phyloP scores from a whole-genome alignment of 2,113 vertebrate species.

The Ptilonorhynchus violaceus region DNA sequence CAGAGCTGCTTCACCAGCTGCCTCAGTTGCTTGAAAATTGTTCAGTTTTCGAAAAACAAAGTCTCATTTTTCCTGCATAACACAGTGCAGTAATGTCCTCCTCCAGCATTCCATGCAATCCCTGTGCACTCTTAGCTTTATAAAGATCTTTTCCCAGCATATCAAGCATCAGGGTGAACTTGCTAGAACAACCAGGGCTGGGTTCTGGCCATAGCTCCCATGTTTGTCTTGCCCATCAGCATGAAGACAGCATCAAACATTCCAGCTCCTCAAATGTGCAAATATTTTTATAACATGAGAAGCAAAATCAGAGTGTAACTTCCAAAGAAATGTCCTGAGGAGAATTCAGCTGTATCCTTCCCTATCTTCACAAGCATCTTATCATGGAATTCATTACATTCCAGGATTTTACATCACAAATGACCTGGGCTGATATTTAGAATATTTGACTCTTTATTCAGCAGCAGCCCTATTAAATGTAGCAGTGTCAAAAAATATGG shows the following conservation, averaged over 20 bases:
- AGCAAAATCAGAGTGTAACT: background rate
- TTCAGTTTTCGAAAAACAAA: background rate
- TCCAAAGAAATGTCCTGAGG: background rate
- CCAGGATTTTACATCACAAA: background rate
- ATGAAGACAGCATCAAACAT: background rate
- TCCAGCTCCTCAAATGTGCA: background rate
- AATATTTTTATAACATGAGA: background rate
- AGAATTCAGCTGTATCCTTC: background rate
- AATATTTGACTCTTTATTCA: background rate
- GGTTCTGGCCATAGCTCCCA: background rate
- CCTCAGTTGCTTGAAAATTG: background rate
- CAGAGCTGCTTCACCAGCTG: background rate
- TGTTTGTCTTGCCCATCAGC: background rate
- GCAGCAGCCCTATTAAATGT: background rate
- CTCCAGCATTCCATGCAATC: background rate
- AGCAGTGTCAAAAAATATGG: background rate
- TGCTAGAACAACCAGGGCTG: background rate
- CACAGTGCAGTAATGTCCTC: background rate
- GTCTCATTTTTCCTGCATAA: background rate
- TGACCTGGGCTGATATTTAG: background rate
- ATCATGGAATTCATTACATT: background rate
- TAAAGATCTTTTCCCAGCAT: background rate
- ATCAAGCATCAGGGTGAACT: background rate
- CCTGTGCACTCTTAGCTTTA: background rate
- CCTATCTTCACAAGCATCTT: background rate